These are phyloP conservation scores for Mycteria americana DNA, from an alignment of 2,797 vertebrate genomes.

Conservation along the genomic window DNA sequence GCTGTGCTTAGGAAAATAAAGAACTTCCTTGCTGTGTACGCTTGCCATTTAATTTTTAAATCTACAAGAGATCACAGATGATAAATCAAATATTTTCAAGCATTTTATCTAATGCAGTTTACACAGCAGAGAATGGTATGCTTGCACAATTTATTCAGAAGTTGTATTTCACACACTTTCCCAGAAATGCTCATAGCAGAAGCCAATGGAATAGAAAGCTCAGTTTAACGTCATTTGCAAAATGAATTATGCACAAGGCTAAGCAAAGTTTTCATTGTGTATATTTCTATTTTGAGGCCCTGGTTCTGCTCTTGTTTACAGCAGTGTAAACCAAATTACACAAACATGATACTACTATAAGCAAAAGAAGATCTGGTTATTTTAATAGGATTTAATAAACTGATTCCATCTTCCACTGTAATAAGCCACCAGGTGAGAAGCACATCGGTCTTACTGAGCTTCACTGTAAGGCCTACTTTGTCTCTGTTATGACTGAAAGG, in stretches of 20 bases:
- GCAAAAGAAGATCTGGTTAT: neutral
- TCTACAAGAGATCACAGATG: constrained; percentile 37
- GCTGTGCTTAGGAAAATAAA: constrained; percentile 63
- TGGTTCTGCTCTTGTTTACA: neutral
- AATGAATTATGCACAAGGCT: neutral
- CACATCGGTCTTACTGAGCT: neutral
- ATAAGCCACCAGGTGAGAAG: neutral
- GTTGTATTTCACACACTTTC: neutral
- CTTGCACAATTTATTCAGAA: neutral
- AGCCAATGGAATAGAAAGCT: constrained; percentile 2
- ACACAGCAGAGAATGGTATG: neutral
- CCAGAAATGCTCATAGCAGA: neutral
- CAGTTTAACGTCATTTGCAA: neutral
- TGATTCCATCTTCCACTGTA: neutral
- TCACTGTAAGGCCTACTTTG: neutral
- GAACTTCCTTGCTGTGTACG: constrained; percentile 61
- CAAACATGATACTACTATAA: neutral
- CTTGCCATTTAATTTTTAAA: constrained; percentile 54
- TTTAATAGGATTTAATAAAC: neutral
- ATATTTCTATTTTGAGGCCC: neutral
- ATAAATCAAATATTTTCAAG: constrained; percentile 18
- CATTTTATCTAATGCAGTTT: neutral
- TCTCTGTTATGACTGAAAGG: neutral
- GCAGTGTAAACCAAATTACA: neutral
- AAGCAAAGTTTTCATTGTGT: neutral